Evolutionary conservation across 2,888 invertebrate species (phyloP), one percentile per base, ranked within the genome.

Genomic region (Pseudanteris insignis): DNA sequence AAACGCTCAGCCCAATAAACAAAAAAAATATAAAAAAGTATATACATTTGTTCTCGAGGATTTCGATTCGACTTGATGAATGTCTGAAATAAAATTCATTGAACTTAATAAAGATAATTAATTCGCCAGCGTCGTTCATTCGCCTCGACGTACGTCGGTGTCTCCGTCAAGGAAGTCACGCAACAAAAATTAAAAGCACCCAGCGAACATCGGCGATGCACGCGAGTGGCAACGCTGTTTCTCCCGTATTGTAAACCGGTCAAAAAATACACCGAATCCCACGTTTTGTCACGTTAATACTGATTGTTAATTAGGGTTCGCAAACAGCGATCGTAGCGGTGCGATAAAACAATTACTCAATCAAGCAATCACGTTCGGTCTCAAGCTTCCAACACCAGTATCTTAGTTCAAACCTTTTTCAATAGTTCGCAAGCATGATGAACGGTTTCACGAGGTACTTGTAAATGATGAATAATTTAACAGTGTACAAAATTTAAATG

Each of bases 161-260:
- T 60, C 51, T 28, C 54, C 34, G 58, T 58, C 36, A 43, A 53
- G 57, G 58, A 63, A 63, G 63, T 63, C 63, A 63, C 63, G 63
- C 58, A 53, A 63, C 47, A 54, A 54, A 63, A 63, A 63, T 58
- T 53, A 63, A 63, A 63, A 63, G 58, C 54, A 51, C 32, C 25
- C 10, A 32, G 62, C 57, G 44, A 50, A 30, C 28, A 24, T 46
- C 36, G 47, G 25, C 26, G 58, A 54, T 43, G 63, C 63, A 58
- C 54, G 50, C 58, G 54, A 58, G 28, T 6, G 26, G 9, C n/a
- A n/a, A n/a, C n/a, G n/a, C n/a, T n/a, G n/a, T n/a, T n/a, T n/a
- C 24, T 28, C n/a, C 26, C 24, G 46, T 44, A 44, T 29, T 44
- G 41, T 36, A 15, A 57, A 32, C 15, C 37, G 28, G 18, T 38